Conservation (phyloP, 2,113 vertebrate species). For the Chamaea fasciata region DNA sequence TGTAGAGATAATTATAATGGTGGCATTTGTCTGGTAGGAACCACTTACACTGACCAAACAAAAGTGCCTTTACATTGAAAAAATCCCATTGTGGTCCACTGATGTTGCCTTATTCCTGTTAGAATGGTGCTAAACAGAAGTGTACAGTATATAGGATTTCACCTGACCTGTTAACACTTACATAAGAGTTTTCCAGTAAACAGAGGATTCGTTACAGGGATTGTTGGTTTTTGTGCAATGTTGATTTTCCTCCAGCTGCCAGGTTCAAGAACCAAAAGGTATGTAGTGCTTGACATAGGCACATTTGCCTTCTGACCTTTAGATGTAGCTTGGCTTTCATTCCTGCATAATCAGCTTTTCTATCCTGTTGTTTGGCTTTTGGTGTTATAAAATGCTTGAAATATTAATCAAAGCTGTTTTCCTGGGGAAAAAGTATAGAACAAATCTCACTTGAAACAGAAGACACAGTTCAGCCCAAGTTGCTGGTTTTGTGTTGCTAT, state of each 20-base stretch:
- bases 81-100: neutral
- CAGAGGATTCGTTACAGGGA: neutral
- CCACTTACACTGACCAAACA: neutral
- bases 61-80: neutral
- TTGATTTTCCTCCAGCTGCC: neutral
- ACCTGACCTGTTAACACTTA: neutral
- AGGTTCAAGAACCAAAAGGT: slow-evolving; percentile 8
- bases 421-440: neutral
- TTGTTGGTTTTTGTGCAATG: neutral
- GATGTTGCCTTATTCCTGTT: neutral
- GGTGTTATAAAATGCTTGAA: slow-evolving; percentile 5
- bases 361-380: neutral
- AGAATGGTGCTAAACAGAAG: neutral
- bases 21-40: neutral
- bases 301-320: slow-evolving; percentile 12
- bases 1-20: neutral
- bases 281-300: neutral
- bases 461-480: neutral
- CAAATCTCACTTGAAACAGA: slow-evolving; percentile 6
- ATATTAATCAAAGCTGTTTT: slow-evolving; percentile 34
- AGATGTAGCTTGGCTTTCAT: neutral
- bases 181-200: neutral
- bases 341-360: slow-evolving; percentile 15
- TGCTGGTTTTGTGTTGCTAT: neutral
- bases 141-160: neutral